Evolutionary conservation across 2,888 invertebrate species (phyloP).

Genomic region (Neria commutata): DNA sequence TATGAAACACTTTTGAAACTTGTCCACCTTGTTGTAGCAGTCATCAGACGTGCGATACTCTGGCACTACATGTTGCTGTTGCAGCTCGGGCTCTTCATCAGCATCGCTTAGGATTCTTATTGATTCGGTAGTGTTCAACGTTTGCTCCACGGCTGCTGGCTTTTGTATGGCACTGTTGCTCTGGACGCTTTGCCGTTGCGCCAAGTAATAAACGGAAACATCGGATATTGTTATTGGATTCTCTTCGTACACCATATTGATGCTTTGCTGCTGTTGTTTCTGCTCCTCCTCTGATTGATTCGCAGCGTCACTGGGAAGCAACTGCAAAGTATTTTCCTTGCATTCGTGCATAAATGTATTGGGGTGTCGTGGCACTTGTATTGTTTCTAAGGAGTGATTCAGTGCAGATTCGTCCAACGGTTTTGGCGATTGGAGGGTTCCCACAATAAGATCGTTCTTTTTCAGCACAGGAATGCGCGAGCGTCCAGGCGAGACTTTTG

Average conservation of each 20-base stretch:
- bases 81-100: too few species aligned
- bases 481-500: too few species aligned
- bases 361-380: constrained; percentile 13
- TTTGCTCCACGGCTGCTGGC: constrained; percentile 2
- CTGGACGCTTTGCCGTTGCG: constrained; percentile 18
- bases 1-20: constrained; percentile 18
- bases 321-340: constrained; percentile 24
- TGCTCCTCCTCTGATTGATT: constrained; percentile 14
- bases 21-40: not conserved
- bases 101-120: too few species aligned
- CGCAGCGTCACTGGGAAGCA: constrained; percentile 5
- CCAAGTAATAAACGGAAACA: constrained; percentile 39
- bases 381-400: constrained; percentile 12
- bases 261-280: constrained; percentile 13
- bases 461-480: constrained; percentile 14
- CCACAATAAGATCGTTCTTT: constrained; percentile 5
- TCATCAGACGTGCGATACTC: not conserved
- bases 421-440: not conserved
- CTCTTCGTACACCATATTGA: constrained; percentile 28
- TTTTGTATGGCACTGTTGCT: constrained; percentile 19
- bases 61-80: not conserved
- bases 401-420: not conserved
- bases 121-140: not conserved
- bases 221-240: constrained; percentile 49
- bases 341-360: constrained; percentile 27